Base-by-base conservation (phyloP, 1,140 invertebrate species). In the Drosophila virilis region DNA sequence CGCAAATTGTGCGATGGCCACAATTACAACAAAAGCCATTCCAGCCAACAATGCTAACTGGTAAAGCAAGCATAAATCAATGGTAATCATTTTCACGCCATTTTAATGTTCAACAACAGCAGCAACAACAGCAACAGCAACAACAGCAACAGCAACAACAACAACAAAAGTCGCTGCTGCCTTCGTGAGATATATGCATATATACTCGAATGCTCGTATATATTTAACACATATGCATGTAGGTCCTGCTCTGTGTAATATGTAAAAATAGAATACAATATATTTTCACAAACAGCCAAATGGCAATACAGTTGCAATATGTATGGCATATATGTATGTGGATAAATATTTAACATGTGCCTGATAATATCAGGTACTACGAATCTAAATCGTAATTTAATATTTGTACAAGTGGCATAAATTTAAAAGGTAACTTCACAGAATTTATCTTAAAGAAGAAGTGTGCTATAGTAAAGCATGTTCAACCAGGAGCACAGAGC, bases 31-130 rank as follows among this genome's bases (percentile, higher is more conserved):
- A 61, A 71, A 54, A 46, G 46, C 64, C 48, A 68, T 28, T 62
- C 43, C 51, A 58, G 50, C 45, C 46, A 62, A 55, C 59, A 76
- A 65, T 60, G 70, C 37, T 62, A 38, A 28, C n/a, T 48, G 45
- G 12, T 42, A 60, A 51, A 52, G 58, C 58, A 51, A 57, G 35
- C 59, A 62, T 61, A 80, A 80, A 75, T 65, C 74, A 80, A 72
- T 86, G 67, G 81, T 62, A 78, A 67, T 74, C 50, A 81, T 78
- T 86, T 86, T 81, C 72, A 86, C 67, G 75, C 67, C 55, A 78
- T 86, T 75, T 86, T 75, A 71, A 84, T 80, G 67, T 57, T 51
- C 66, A 38, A 58, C 65, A 57, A n/a, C 45, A 51, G 42, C 22
- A 61, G 13, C 43, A 54, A 13, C 32, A 54, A 52, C 22, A 33